Percentiles rank a stretch among this genome's conserved stretches.
These are phyloP conservation scores for Tiaroga cobitis DNA, from an alignment of 2,797 vertebrate genomes.

Conservation along the genomic window DNA sequence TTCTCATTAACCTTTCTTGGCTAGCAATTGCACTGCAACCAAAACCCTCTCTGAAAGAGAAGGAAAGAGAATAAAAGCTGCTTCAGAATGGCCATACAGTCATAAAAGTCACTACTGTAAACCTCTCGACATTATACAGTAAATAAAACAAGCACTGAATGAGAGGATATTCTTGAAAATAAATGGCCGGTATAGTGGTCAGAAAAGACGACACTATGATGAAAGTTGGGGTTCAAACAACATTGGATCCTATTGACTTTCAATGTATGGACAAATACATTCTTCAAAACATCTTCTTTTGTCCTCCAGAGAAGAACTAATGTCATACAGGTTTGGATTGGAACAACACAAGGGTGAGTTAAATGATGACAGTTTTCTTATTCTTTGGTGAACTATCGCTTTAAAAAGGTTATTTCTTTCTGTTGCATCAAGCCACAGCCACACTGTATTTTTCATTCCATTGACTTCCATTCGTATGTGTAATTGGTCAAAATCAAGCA, in stretches of 20 bases:
- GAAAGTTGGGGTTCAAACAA: not conserved
- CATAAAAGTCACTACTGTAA: not conserved
- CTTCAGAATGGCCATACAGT: constrained; percentile 2
- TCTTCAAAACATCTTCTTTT: not conserved
- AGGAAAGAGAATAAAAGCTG: not conserved
- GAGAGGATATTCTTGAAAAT: constrained; percentile 26
- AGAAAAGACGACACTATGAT: not conserved
- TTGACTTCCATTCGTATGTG: not conserved
- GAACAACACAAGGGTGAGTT: not conserved
- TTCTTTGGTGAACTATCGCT: not conserved
- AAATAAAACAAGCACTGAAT: not conserved
- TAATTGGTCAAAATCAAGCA: not conserved
- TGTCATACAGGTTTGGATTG: not conserved
- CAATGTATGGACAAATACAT: not conserved
- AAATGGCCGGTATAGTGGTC: not conserved
- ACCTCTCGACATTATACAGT: not conserved
- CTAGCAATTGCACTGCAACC: constrained; percentile 6
- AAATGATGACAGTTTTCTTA: too few relatives aligned
- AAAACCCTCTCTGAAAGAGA: not conserved
- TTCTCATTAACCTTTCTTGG: constrained; percentile 19
- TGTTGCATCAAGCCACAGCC: not conserved
- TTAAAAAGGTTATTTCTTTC: not conserved
- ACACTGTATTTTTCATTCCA: not conserved
- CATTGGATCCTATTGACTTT: not conserved
- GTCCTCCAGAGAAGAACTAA: not conserved